Evolutionary conservation across 1,140 invertebrate genomes (phyloP).

Genomic region (Hirudo medicinalis): DNA sequence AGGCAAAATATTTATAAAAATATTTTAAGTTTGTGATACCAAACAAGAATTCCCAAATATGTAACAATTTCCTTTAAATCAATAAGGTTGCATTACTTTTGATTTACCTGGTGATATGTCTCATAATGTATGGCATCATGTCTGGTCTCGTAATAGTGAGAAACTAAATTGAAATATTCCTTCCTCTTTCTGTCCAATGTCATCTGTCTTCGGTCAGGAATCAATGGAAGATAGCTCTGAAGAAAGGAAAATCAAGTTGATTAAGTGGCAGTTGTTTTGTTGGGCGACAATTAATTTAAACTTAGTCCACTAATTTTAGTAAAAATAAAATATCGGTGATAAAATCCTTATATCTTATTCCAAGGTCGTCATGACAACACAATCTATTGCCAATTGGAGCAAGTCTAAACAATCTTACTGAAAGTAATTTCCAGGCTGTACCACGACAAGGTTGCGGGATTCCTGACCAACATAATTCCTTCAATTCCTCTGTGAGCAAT

Average conservation of each 20-base stretch:
- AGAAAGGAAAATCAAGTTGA: constrained; percentile 20
- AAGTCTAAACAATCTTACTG: constrained; percentile 44
- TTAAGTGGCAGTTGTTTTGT: too few species aligned
- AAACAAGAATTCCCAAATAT: background rate
- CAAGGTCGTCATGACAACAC: background rate
- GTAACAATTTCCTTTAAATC: background rate
- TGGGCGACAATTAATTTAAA: too few species aligned
- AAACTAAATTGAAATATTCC: constrained; percentile 85
- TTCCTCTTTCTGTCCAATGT: constrained; percentile 74
- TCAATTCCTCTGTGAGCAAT: constrained; percentile 53
- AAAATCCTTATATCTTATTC: background rate
- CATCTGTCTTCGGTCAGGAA: constrained; percentile 64
- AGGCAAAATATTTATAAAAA: background rate
- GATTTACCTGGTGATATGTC: constrained; percentile 69
- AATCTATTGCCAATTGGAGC: background rate
- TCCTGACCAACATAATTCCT: constrained; percentile 86
- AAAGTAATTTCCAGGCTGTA: constrained; percentile 59
- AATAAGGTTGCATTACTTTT: background rate
- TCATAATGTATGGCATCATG: constrained; percentile 80
- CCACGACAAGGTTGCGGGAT: constrained; percentile 69
- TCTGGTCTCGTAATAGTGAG: constrained; percentile 87
- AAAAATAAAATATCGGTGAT: background rate
- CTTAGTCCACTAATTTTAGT: too few species aligned
- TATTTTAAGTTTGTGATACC: background rate
- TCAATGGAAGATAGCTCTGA: constrained; percentile 77